These are phyloP conservation scores for Apodemus agrarius DNA, from an alignment of 2,797 vertebrate species.

Conservation along the genomic window DNA sequence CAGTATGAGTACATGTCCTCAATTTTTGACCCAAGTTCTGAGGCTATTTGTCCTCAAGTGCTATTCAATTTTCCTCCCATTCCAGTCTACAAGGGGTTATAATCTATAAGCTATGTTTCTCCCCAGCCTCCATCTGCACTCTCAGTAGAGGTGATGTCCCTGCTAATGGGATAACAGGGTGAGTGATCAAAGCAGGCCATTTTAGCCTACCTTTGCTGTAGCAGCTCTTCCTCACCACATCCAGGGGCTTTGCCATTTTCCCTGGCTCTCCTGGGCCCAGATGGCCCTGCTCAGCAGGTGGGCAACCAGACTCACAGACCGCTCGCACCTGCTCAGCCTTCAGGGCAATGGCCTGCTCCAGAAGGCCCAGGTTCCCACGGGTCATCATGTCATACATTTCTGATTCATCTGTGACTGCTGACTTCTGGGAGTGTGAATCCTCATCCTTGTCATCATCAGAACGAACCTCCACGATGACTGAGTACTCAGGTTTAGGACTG, in stretches of 20 bases:
- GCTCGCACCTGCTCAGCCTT: slow-evolving; percentile 97
- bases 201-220: slow-evolving; percentile 92
- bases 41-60: neutral
- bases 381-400: slow-evolving; percentile 98
- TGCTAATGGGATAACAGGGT: neutral
- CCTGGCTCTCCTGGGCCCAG: slow-evolving; percentile 91
- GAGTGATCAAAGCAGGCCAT: accelerated
- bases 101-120: neutral
- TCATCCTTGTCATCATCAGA: slow-evolving; percentile 94
- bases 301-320: slow-evolving; percentile 88
- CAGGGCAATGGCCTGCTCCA: slow-evolving; percentile 98
- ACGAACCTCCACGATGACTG: slow-evolving; percentile 92
- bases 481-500: slow-evolving; percentile 91
- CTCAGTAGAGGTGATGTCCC: neutral
- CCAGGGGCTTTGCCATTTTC: slow-evolving; percentile 92
- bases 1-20: neutral
- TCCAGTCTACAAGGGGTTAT: neutral
- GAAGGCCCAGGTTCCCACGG: slow-evolving; percentile 96
- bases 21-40: neutral
- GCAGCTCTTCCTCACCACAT: slow-evolving; percentile 94
- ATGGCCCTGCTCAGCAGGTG: slow-evolving; percentile 88
- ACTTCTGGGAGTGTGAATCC: slow-evolving; percentile 93
- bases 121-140: neutral
- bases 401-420: slow-evolving; percentile 92
- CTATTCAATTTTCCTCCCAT: neutral